Evolutionary conservation across 2,888 invertebrate genomes (phyloP).

Genomic region (Ichneumoninae sp.): DNA sequence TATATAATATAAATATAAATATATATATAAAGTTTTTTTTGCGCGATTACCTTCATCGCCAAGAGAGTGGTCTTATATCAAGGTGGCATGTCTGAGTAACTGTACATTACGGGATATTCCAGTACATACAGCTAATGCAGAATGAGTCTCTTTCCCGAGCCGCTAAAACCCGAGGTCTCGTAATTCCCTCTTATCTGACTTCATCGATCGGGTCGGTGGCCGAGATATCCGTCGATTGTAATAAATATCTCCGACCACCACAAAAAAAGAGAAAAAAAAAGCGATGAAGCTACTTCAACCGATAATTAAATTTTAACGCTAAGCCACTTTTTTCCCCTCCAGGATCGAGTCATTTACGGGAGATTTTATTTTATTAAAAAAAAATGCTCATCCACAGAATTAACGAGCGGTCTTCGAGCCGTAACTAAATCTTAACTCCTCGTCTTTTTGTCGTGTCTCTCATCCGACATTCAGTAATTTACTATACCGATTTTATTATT

Average conservation of each 20-base stretch:
- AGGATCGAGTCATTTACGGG: no score
- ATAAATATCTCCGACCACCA: conserved; percentile 14
- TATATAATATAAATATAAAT: not conserved
- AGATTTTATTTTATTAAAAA: not conserved
- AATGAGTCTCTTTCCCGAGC: not conserved
- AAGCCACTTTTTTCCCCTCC: not conserved
- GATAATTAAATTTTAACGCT: not conserved
- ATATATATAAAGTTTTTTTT: not conserved
- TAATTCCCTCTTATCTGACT: conserved; percentile 45
- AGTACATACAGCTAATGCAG: not conserved
- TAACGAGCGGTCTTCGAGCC: not conserved
- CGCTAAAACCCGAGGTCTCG: conserved; percentile 5
- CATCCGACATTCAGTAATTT: conserved; percentile 3
- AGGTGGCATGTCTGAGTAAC: not conserved
- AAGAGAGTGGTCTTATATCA: conserved; percentile 19
- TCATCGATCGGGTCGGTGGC: conserved; percentile 39
- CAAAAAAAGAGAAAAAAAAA: not conserved
- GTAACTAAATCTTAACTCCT: not conserved
- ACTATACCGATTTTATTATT: not conserved
- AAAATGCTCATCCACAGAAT: not conserved
- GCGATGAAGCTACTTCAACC: not conserved
- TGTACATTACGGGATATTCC: not conserved
- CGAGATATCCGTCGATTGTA: conserved; percentile 29
- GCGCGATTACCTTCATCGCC: not conserved
- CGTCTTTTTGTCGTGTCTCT: not conserved